phyloP scores from a whole-genome alignment of 64 coral and sea anemone species.

The Astreopora myriophthalma region DNA sequence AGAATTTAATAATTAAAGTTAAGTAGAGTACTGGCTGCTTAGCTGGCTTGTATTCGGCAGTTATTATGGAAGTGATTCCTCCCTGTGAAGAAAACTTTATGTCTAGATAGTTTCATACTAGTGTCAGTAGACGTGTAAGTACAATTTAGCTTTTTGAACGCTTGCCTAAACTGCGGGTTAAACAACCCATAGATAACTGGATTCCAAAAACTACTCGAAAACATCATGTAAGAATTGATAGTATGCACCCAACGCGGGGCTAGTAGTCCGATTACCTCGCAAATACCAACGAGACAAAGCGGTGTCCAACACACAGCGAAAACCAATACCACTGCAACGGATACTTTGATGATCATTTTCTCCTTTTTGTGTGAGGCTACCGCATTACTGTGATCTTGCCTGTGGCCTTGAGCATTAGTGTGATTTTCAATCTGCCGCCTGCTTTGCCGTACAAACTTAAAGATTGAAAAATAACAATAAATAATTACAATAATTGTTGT shows the following conservation, averaged over 20 bases:
- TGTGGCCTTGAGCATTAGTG: not conserved
- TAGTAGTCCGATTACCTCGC: not conserved
- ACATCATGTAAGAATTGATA: constrained; percentile 66
- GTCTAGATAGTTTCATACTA: too few relatives aligned
- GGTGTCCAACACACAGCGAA: constrained; percentile 64
- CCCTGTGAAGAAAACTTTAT: too few relatives aligned
- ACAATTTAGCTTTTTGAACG: constrained; percentile 19
- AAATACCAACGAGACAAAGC: constrained; percentile 59
- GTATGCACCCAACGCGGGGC: constrained; percentile 32
- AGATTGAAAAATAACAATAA: constrained; percentile 60
- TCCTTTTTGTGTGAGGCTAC: not conserved
- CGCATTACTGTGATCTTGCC: not conserved
- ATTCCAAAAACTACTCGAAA: constrained; percentile 70
- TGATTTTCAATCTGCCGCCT: constrained; percentile 17
- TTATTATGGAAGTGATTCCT: too few relatives aligned
- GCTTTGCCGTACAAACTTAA: constrained; percentile 38
- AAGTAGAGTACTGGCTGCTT: too few relatives aligned
- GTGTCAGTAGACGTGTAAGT: too few relatives aligned
- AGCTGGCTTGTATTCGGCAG: too few relatives aligned
- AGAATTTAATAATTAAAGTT: too few relatives aligned
- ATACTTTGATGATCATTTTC: constrained; percentile 53
- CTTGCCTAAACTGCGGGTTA: constrained; percentile 64
- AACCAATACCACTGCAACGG: constrained; percentile 57
- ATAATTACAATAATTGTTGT: constrained; percentile 52
- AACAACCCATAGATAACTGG: constrained; percentile 64